phyloP scores from a whole-genome alignment of 2,888 invertebrate species.

The Tuberolachnus salignus region DNA sequence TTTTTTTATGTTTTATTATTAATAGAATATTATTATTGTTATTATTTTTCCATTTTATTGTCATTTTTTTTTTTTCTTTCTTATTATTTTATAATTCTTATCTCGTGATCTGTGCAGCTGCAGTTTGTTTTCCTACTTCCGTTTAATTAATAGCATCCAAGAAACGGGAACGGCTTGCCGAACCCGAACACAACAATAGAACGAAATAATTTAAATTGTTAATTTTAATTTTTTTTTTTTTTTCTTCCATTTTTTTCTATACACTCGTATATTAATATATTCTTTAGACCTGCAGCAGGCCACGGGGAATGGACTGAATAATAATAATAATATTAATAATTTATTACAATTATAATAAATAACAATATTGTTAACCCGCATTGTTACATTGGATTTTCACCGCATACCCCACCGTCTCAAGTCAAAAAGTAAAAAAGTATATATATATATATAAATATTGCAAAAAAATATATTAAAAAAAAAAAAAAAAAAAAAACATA shows the following conservation, averaged over 20 bases:
- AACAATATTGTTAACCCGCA: slow-evolving; percentile 30
- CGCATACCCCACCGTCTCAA: background rate
- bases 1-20: background rate
- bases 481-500: too few species aligned
- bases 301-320: too few species aligned
- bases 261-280: too few species aligned
- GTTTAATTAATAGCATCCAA: slow-evolving; percentile 50
- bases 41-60: background rate
- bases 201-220: slow-evolving; percentile 43
- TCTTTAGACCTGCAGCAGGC: too few species aligned
- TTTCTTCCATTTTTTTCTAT: slow-evolving; percentile 24
- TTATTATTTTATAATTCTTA: too few species aligned
- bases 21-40: background rate
- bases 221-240: slow-evolving; percentile 38
- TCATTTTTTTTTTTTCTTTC: background rate
- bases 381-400: background rate
- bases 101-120: background rate
- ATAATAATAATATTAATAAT: too few species aligned
- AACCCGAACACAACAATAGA: slow-evolving; percentile 18
- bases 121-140: slow-evolving; percentile 8
- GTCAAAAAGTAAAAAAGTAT: too few species aligned
- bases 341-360: too few species aligned
- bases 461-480: too few species aligned
- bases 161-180: background rate
- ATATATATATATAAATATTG: too few species aligned